phyloP scores from a whole-genome alignment of 2,797 vertebrate genomes.

The Parauchenoglanis punctatus region DNA sequence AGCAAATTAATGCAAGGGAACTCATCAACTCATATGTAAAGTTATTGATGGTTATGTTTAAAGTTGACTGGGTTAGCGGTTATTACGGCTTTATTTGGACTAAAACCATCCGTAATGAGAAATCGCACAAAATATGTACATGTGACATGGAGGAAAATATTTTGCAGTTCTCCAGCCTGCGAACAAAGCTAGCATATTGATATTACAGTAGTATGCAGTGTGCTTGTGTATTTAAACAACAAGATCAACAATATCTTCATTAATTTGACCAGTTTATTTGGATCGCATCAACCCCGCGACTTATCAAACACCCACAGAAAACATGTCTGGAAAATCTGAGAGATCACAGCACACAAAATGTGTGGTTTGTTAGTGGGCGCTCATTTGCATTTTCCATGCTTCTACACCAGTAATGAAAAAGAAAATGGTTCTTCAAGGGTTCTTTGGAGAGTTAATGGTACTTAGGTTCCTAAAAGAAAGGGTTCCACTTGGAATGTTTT shows the following conservation, averaged over 20 bases:
- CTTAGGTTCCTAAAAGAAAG: not conserved
- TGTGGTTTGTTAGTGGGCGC: not conserved
- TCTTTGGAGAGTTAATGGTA: not conserved
- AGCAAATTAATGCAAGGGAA: not conserved
- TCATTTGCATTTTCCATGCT: slow-evolving; percentile 15
- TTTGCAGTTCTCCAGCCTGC: not conserved
- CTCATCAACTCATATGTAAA: not conserved
- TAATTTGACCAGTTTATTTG: slow-evolving; percentile 13
- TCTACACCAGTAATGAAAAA: not conserved
- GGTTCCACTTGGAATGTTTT: not conserved
- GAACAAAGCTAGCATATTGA: not conserved
- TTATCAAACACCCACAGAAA: slow-evolving; percentile 13
- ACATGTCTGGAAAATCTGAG: slow-evolving; percentile 22
- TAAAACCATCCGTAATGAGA: not conserved
- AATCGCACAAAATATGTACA: not conserved
- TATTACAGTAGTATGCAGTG: not conserved
- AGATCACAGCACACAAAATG: not conserved
- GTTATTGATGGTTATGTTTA: not conserved
- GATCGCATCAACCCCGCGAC: not conserved
- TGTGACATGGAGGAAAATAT: not conserved
- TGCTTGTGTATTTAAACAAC: not conserved
- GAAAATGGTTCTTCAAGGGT: not conserved
- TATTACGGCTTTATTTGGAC: not conserved
- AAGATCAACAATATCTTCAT: not conserved
- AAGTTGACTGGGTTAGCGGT: not conserved